Evolutionary conservation across 1,140 invertebrate species (phyloP), one percentile per base, ranked within the genome.

Genomic region (Zaprionus kolodkinae): DNA sequence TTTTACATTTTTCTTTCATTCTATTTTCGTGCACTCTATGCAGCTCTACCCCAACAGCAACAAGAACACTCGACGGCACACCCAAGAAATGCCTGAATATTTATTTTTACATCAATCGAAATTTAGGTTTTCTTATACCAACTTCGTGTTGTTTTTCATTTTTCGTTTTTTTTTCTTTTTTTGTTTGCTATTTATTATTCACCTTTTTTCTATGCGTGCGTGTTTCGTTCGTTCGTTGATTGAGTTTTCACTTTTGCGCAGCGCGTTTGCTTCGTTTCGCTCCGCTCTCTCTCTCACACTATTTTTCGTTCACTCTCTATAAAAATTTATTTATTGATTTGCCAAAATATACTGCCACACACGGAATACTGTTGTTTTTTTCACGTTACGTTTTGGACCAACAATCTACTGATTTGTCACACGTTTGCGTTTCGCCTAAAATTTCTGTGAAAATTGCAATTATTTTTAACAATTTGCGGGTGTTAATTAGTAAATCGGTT

Each of bases 191-290:
- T 15, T 27, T 69, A 64, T 74, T 87, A 87, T 87, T 87, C 83
- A 88, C 84, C 84, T 88, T 87, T 79, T 79, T 78, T 78, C 65
- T 62, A 72, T 79, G 64, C 72, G 73, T 62, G 80, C 73, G 55
- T 72, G 77, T 79, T 79, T 45, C 40, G 17, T 50, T 50, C 11
- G 45, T 50, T 50, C 77, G 81, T 86, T 86, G 81, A 71, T 80
- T 69, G 48, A 38, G 56, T 87, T 83, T 81, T 86, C 83, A 88
- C 80, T 88, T 88, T 77, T 87, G 83, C 85, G 85, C 84, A 88
- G 80, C 84, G 66, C 79, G 87, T 45, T 45, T 45, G 40, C n/a
- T 45, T 15, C 40, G 40, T 45, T 45, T 45, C 2, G 40, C 40
- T 86, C 79, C 76, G 62, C 52, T 60, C 55, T 35, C 33, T 35